Evolutionary conservation across 2,113 vertebrate species (phyloP), one percentile per base, ranked within the genome.

Genomic region (Hippolais icterina): DNA sequence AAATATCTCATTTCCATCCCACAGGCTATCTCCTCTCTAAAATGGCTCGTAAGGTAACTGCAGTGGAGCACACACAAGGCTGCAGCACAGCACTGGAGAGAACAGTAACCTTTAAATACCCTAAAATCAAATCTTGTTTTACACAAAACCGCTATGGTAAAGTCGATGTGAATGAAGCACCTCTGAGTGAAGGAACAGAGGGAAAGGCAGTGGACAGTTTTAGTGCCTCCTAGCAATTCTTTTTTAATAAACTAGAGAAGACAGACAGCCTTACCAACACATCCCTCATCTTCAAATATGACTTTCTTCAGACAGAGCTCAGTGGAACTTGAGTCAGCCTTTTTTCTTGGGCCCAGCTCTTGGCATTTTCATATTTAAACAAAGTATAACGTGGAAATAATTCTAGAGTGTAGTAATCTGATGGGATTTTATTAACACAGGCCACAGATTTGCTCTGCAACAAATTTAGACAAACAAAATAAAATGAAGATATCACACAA

Each of bases 261-360:
- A 97, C 93, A 97, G 94, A 96, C 95, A 97, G 89, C 46, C 85
- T 96, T 91, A 94, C 85, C 93, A 91, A 96, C 79, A 96, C 61
- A 96, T 97, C 93, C 95, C 97, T 98, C 97, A 94, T 97, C 92
- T 96, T 95, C 92, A 97, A 92, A 97, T 96, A 97, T 93, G 92
- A 97, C 95, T 63, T 90, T 90, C 80, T 94, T 86, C 49, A 71
- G 96, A 93, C 83, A 83, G 84, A 93, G 75, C 83, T 96, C 91
- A 63, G 47, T 82, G 90, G 78, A 93, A 86, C 92, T 88, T 88
- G 93, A 97, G 82, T 94, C 94, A 94, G 91, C 68, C 83, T 96
- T 83, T 94, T 71, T 95, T 97, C 76, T 85, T 90, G 80, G 92
- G 94, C 86, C 89, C 96, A 79, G 83, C 92, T 96, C 87, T 75